Base-by-base conservation (phyloP, 92 coral and sea anemone genomes). In the Desmophyllum pertusum region DNA sequence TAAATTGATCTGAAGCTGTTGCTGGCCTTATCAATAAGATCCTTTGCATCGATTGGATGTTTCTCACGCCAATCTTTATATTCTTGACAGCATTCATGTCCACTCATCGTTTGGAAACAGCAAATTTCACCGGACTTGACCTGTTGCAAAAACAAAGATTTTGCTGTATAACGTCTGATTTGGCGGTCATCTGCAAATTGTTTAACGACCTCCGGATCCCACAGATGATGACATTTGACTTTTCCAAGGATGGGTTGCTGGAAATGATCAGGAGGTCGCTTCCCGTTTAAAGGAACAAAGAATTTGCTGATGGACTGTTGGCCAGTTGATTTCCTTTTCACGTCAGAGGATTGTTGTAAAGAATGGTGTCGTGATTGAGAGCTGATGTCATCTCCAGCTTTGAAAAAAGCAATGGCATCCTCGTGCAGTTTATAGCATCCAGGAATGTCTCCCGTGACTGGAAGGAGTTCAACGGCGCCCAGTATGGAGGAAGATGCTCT, bases 191-290 rank as follows among this genome's bases (percentile, higher is more conserved):
- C 52, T 45, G 10, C n/a, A 13, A 80, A 86, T 31, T 86, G 53
- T 40, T 86, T 86, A 71, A 79, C 80, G 81, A 86, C 85, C 89
- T 86, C 89, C 72, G 81, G 85, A 70, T 79, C 85, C 89, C 89
- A 86, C 19, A 81, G 38, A 72, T 36, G 27, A 48, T 67, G 64
- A 40, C 91, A 88, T 29, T 40, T 67, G 7, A 76, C 87, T 38
- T 50, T 82, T 35, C 31, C 52, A n/a, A 15, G 9, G 31, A 4
- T 84, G 18, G 51, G 51, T 18, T 38, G 75, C 31, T 70, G 75
- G 27, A 70, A 31, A 39, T 17, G 73, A 46, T 53, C 87, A 52
- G 76, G 87, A 88, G 91, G 91, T 83, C 91, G 66, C n/a, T 66
- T 14, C 30, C 51, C 21, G 91, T 81, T 88, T 88, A 88, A 88